Conservation (phyloP, 2,888 invertebrate species). For the Himalopsyche tibetana region DNA sequence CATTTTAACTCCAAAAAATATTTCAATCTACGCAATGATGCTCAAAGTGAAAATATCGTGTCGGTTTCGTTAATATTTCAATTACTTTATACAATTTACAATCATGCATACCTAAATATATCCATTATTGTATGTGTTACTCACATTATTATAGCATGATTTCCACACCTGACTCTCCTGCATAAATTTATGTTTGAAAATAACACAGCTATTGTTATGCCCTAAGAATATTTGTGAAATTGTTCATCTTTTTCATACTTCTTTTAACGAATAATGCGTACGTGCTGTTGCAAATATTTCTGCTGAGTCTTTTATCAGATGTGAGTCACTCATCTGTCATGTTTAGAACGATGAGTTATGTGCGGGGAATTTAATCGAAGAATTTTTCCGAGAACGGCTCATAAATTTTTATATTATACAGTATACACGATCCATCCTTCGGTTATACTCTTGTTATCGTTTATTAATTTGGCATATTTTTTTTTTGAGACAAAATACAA, state of each 20-base stretch:
- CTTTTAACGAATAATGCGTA: not conserved
- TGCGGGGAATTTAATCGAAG: constrained; percentile 34
- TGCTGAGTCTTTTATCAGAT: not conserved
- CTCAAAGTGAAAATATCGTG: no score
- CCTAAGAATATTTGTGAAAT: not conserved
- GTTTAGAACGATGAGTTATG: constrained; percentile 25
- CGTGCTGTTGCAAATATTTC: not conserved
- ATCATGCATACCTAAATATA: not conserved
- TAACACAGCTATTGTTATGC: not conserved
- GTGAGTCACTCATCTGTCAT: constrained; percentile 18
- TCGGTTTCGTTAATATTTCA: no score
- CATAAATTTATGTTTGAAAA: not conserved
- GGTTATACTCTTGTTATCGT: no score
- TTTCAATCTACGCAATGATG: no score
- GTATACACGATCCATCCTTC: not conserved
- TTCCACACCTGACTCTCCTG: not conserved
- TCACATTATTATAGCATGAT: not conserved
- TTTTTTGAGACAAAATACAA: no score
- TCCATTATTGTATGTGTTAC: not conserved
- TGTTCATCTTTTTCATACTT: not conserved
- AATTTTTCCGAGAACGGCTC: constrained; percentile 15
- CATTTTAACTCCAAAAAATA: no score
- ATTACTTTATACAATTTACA: no score
- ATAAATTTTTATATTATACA: not conserved
- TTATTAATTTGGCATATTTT: no score